Conservation (phyloP, 2,797 vertebrate species). For the Sebastes matsubarae region DNA sequence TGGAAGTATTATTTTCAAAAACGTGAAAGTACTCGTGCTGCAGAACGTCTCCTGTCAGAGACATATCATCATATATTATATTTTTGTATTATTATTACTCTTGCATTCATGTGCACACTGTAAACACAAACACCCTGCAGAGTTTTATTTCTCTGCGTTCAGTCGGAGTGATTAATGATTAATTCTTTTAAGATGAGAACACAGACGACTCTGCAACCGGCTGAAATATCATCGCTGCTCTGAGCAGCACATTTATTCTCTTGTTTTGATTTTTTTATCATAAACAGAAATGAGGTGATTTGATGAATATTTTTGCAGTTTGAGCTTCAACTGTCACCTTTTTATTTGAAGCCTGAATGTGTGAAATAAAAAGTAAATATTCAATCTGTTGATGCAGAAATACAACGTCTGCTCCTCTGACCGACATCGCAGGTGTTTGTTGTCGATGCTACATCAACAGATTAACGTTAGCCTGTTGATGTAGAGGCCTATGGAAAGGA, state of each 20-base stretch:
- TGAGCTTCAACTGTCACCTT: not conserved
- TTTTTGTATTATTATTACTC: too few relatives aligned
- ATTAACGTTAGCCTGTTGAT: too few relatives aligned
- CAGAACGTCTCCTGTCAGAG: not conserved
- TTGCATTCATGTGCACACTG: not conserved
- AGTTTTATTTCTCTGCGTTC: too few relatives aligned
- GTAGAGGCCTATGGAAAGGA: too few relatives aligned
- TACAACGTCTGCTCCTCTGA: not conserved
- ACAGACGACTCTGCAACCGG: not conserved
- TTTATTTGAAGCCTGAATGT: not conserved
- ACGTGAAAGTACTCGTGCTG: not conserved
- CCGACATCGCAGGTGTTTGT: not conserved
- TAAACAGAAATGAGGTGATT: not conserved
- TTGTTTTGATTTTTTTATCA: not conserved
- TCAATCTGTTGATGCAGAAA: not conserved
- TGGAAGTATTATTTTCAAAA: not conserved
- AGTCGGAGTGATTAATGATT: not conserved
- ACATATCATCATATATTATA: not conserved
- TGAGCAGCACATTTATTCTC: not conserved
- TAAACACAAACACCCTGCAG: not conserved
- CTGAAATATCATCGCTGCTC: not conserved
- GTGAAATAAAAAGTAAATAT: not conserved
- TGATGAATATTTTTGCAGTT: not conserved
- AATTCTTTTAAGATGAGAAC: not conserved
- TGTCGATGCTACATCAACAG: not conserved